Evolutionary conservation across 2,888 invertebrate species (phyloP), one percentile per base, ranked within the genome.

Genomic region (Amblyjoppa fuscipennis): DNA sequence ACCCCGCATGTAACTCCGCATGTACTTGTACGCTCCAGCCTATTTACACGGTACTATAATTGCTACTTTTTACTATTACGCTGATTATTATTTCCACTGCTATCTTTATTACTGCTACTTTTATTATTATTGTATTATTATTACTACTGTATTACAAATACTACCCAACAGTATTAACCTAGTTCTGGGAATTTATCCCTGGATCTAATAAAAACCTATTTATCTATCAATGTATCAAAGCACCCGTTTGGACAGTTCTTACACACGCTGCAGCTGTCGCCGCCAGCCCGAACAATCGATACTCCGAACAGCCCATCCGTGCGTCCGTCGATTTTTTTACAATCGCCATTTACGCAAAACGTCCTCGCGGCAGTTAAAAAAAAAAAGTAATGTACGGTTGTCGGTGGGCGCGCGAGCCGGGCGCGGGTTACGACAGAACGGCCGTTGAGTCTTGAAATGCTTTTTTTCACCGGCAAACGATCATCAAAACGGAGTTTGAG

Each of bases 401-500:
- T 51, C 51, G 64, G 34, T 31, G 68, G 41, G 45, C 45, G 45
- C 68, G 68, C 68, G 41, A 68, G 68, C 9, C 68, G 41, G 20
- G 25, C 34, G 75, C 75, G 64, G 31, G 64, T 81, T 81, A 81
- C 73, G 73, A 81, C 34, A 53, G 38, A 66, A 38, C 66, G n/a
- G 49, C 31, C 41, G 56, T 45, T 45, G 16, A 31, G 56, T 74
- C 68, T 68, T 45, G 66, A 81, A 74, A 81, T 66, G 20, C 20
- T 38, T 66, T 45, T 45, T 45, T 74, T 74, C 45, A 66, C 53
- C 38, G 73, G 73, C 68, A 45, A 81, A 81, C 81, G 75, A 70
- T 75, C 81, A 59, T 81, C 64, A 70, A 69, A 69, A 81, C 71
- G 71, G 70, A 59, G 75, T 34, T 77, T 71, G 16, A 53, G 61